Evolutionary conservation across 1,140 invertebrate species (phyloP), one percentile per base, ranked within the genome.

Genomic region (Cydia strobilella): DNA sequence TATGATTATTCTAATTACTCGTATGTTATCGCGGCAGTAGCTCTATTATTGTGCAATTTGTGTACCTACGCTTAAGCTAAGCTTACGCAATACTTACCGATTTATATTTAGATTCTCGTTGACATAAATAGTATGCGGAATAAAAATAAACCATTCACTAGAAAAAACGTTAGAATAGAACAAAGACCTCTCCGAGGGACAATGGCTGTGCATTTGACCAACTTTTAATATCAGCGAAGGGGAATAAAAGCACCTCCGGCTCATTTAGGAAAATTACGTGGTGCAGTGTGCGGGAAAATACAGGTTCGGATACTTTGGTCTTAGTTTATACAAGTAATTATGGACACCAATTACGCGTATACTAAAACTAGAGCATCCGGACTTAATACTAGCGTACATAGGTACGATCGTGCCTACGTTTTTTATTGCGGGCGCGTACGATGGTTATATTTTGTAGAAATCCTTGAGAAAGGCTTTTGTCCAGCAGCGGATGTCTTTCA

Each of bases 131-230:
- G 18, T 23, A n/a, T 1, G 18, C 7, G 9, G 20, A 23, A 59
- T 59, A 59, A 59, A 69, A 69, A 69, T 69, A 69, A 69, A 69
- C n/a, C 31, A 69, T 35, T 35, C 27, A 35, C n/a, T 23, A 59
- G 54, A 18, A 69, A 35, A 69, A 69, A 35, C 65, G 65, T 69
- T 69, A 69, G 65, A 69, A 69, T 35, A 35, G 65, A 69, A 69
- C 65, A 69, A 69, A 69, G 65, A 39, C 15, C 54, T 39, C 31
- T 69, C 65, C 15, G 65, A 39, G 31, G 31, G 35, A 69, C 65
- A 69, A 69, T 69, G 31, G 65, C 65, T 18, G 65, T 69, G 65
- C 65, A 69, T 69, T 69, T 69, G 65, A 69, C 65, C 65, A 69
- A 69, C 65, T 69, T 69, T 69, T 69, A 69, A 69, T 69, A 69